Evolutionary conservation across 2,113 vertebrate species (phyloP), one percentile per base, ranked within the genome.

Genomic region (Sylvietta virens): DNA sequence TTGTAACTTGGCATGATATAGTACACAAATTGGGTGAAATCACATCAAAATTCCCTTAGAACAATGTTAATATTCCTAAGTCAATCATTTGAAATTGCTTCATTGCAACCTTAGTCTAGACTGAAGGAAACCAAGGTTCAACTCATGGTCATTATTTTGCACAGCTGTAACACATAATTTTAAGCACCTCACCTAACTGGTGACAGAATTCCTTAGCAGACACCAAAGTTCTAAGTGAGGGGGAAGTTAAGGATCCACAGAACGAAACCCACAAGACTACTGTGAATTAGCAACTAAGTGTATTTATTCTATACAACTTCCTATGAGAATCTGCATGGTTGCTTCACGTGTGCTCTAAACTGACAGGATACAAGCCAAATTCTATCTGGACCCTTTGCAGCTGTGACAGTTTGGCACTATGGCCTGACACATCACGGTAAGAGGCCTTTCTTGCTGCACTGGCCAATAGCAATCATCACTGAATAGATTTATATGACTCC

Each of bases 321-420:
- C 47, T 30, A 74, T 10, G 48, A 35, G 22, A 48, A 90, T 60
- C 57, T 76, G 48, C n/a, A 76, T 33, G 57, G 82, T 79, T 85
- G 37, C 37, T 87, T 93, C 84, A 85, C 24, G 39, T 45, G 61
- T 91, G 70, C 70, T 65, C 61, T 91, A 24, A 84, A 79, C 31
- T 40, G 78, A 79, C 28, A 82, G 92, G 66, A n/a, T 51, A 35
- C 2, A 26, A 94, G 61, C 57, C 90, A 82, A 74, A 71, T 51
- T 85, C 87, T 16, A 11, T 67, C 57, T 47, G 70, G 84, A 84
- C 1, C 1, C 40, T 82, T n/a, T 60, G 81, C 90, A 90, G 87
- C 92, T 90, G 92, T 48, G 70, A 81, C 44, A 87, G n/a, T 56
- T 81, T 90, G 78, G 90, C 94, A 76, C 61, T 15, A 7, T 9